phyloP scores from a whole-genome alignment of 2,113 vertebrate species.

The Catharus bicknelli region DNA sequence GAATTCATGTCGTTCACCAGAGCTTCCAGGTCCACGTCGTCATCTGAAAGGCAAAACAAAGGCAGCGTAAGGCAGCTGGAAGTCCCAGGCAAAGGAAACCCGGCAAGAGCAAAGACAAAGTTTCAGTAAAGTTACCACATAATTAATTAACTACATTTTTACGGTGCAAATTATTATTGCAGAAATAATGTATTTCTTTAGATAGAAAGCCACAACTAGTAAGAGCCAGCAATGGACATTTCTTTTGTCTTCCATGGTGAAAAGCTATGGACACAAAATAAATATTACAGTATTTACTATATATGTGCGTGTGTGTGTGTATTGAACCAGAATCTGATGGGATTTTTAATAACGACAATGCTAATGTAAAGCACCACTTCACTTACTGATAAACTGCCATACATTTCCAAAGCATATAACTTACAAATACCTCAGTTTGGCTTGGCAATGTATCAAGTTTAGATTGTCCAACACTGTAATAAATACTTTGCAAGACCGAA shows the following conservation, averaged over 20 bases:
- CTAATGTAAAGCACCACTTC: background rate
- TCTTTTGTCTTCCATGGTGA: background rate
- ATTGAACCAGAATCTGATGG: background rate
- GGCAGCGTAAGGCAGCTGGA: background rate
- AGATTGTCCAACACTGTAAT: background rate
- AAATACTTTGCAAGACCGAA: background rate
- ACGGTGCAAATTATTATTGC: background rate
- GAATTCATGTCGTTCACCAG: slow-evolving; percentile 94
- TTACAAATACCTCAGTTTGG: background rate
- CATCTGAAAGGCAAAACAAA: slow-evolving; percentile 76
- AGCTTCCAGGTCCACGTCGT: slow-evolving; percentile 91
- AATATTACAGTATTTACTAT: background rate
- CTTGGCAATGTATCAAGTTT: background rate
- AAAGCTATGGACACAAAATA: background rate
- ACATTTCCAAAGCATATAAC: background rate
- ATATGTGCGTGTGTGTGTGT: no score
- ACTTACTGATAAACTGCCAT: background rate
- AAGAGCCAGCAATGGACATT: background rate
- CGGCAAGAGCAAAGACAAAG: background rate
- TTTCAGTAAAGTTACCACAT: background rate
- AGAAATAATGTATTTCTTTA: background rate
- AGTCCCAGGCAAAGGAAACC: background rate
- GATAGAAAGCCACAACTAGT: background rate
- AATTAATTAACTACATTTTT: background rate
- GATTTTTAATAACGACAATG: background rate